Percentiles rank a stretch among this genome's conserved stretches.
phyloP scores from a whole-genome alignment of 2,797 vertebrate species.

The Vireo griseus region DNA sequence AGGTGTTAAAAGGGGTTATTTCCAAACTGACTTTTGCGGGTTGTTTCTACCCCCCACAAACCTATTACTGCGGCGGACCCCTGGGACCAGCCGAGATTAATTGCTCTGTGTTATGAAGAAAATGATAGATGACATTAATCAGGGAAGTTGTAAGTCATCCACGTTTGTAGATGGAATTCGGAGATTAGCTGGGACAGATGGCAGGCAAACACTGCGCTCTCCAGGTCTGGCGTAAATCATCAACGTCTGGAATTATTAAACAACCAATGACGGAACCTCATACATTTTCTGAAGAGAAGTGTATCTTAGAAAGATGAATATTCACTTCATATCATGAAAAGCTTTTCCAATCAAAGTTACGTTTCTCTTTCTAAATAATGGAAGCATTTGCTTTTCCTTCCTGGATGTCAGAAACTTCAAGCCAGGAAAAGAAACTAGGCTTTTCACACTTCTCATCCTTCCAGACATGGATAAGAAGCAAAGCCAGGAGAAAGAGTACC shows the following conservation, averaged over 20 bases:
- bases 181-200: constrained; percentile 33
- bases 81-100: constrained; percentile 12
- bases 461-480: neutral
- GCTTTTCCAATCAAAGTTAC: neutral
- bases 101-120: constrained; percentile 13
- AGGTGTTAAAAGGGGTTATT: neutral
- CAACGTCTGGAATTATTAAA: neutral
- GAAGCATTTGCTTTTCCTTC: neutral
- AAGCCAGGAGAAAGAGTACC: rapidly evolving
- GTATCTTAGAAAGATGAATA: neutral
- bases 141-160: neutral
- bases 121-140: constrained; percentile 41
- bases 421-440: neutral
- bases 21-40: neutral
- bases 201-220: neutral
- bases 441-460: neutral
- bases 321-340: neutral
- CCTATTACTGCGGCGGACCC: neutral
- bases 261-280: neutral
- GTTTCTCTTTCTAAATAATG: neutral
- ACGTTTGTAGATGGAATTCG: neutral
- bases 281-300: neutral
- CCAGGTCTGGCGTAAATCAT: neutral
- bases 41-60: neutral
- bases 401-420: neutral